Evolutionary conservation across 1,140 invertebrate species (phyloP), one percentile per base, ranked within the genome.

Genomic region (Hermetia illucens): DNA sequence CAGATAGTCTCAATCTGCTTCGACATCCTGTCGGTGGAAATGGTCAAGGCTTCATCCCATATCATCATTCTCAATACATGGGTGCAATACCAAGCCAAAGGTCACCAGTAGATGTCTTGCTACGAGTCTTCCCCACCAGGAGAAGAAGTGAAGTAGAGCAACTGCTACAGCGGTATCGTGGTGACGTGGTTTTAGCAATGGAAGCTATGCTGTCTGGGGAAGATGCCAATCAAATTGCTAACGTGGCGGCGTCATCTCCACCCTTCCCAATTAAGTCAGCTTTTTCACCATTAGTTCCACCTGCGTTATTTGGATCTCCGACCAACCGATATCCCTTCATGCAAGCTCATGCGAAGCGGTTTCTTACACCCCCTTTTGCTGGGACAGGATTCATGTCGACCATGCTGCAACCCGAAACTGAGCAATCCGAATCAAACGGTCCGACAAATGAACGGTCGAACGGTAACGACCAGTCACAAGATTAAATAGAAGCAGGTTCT

Each of bases 131-230:
- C 55, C 89, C 89, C 0, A 77, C 77, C 43, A 76, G 83, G 47
- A 77, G 86, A 46, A 69, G 84, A 19, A 73, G 72, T 17, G 83
- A 91, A 42, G 81, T 93, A 2, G 87, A 92, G 56, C 71, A 79
- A 5, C 71, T 87, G 32, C 66, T 93, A 64, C 64, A 75, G 62
- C 66, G 78, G 55, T 81, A 70, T 51, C 75, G 77, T 61, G 86
- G 88, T 1, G 87, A 93, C 53, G 80, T 91, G 0, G 74, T 92
- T 1, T 79, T 86, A 46, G 85, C 88, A 1, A 92, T 94, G 72
- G 88, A 94, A 53, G 74, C 83, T 33, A 74, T 89, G 69, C 68
- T 87, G 12, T 77, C 77, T 47, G 77, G 77, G 27, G 68, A 70
- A 27, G 68, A 67, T 36, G 55, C 63, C 15, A 57, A 61, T 3